Base-by-base conservation (phyloP, 1,140 invertebrate species). In the Ylistrum balloti region DNA sequence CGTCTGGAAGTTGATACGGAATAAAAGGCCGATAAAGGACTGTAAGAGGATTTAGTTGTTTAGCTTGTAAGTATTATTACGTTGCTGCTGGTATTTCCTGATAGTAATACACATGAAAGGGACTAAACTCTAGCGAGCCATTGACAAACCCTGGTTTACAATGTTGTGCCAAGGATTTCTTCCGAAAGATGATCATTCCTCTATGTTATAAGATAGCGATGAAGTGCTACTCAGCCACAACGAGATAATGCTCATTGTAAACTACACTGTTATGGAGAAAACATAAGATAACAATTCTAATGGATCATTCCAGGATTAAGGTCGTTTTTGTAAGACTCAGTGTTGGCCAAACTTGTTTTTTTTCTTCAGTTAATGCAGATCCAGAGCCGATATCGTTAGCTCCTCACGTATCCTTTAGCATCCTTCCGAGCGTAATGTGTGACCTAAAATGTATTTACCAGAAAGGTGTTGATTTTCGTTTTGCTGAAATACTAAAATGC, bases 401-500 rank as follows among this genome's bases (percentile, higher is more conserved):
- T 28, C 56, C 22, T 28, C 5, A 28, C 22, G 56, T 0, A 11
- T 9, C 7, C 56, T 17, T 74, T n/a, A 0, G 22, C 1, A 28
- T 28, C 0, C 15, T 20, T 74, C n/a, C 0, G n/a, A 74, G 28
- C 17, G n/a, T 7, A 1, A 74, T 56, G 15, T 15, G 13, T 28
- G 5, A n/a, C 22, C 13, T 74, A 17, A 74, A 45, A 7, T 38
- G 35, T 13, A 38, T 38, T 38, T 56, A 20, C 7, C 20, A 28
- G n/a, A 74, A n/a, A 74, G 5, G 22, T n/a, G 56, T 74, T 45
- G 10, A 45, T 45, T 45, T 45, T 45, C 9, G 41, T 45, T 74
- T 74, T 74, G n/a, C 28, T 74, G 56, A 74, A 74, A 74, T 74
- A 74, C 56, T n/a, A 74, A 74, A 74, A 74, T 28, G 56, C 56